These are phyloP conservation scores for Epsilonema sp. DNA, from an alignment of 2,888 invertebrate genomes.

Conservation along the genomic window DNA sequence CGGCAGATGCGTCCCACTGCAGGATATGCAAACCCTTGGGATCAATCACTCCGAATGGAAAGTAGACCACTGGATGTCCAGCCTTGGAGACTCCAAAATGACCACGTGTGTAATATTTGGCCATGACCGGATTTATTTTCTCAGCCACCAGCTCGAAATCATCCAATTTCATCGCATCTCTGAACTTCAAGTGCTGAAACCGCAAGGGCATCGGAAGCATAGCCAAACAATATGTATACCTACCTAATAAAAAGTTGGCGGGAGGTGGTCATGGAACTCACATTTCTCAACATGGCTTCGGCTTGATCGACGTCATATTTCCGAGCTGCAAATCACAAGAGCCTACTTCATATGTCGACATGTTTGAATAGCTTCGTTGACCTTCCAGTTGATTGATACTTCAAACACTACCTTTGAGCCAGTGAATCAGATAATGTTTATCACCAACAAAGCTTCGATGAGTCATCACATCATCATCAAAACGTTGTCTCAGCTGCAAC, in stretches of 20 bases:
- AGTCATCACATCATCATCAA: too few species aligned
- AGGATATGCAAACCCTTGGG: slow-evolving; percentile 3
- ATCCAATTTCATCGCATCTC: slow-evolving; percentile 1
- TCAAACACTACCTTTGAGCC: slow-evolving; percentile 1
- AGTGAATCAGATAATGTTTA: too few species aligned
- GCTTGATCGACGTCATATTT: slow-evolving; percentile 2
- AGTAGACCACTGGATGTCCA: slow-evolving; percentile 1
- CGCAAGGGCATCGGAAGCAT: too few species aligned
- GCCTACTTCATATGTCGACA: background rate
- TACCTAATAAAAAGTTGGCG: background rate
- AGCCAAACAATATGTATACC: background rate
- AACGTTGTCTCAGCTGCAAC: too few species aligned
- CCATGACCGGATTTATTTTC: background rate
- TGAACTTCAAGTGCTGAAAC: slow-evolving; percentile 1
- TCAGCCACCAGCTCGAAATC: background rate
- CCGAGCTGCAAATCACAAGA: background rate
- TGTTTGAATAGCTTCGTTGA: too few species aligned
- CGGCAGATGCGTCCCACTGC: too few species aligned
- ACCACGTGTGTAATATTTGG: background rate
- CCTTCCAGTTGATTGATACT: background rate
- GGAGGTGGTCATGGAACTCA: background rate
- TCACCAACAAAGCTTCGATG: too few species aligned
- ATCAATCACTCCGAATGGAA: slow-evolving; percentile 1
- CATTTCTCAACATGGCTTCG: background rate
- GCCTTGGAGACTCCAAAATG: background rate